Evolutionary conservation across 1,140 invertebrate genomes (phyloP).

Genomic region (Apis dorsata): DNA sequence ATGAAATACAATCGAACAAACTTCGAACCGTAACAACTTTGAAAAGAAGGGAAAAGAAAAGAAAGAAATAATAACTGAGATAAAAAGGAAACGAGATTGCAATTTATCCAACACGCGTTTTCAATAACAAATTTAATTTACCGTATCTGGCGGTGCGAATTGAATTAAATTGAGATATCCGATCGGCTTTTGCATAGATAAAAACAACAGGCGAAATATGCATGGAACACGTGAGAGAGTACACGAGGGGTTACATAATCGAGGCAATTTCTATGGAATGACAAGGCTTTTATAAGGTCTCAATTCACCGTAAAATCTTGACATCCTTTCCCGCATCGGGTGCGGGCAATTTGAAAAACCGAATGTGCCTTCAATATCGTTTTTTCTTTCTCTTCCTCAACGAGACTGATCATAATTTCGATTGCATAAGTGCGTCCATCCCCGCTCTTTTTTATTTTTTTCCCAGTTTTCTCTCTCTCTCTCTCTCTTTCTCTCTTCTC

Average conservation of each 20-base stretch:
- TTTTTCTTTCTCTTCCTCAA: slow-evolving; percentile 9
- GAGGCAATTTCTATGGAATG: slow-evolving; percentile 42
- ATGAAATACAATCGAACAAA: background rate
- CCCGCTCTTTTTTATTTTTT: background rate
- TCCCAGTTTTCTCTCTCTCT: background rate
- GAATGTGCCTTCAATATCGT: slow-evolving; percentile 14
- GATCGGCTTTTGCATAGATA: background rate
- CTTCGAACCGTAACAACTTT: background rate
- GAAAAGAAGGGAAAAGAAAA: background rate
- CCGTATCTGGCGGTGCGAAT: slow-evolving; percentile 4
- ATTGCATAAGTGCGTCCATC: slow-evolving; percentile 28
- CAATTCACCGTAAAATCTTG: slow-evolving; percentile 46
- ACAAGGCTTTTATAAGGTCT: slow-evolving; percentile 52
- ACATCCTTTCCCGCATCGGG: slow-evolving; percentile 45
- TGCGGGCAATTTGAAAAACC: slow-evolving; percentile 33
- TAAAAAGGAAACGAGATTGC: background rate
- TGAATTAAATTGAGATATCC: slow-evolving; percentile 21
- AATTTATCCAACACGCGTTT: background rate
- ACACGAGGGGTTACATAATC: slow-evolving; percentile 34
- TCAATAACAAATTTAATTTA: slow-evolving; percentile 4
- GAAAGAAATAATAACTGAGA: no score
- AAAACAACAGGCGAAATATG: slow-evolving; percentile 27
- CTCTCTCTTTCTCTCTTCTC: background rate
- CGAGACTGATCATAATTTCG: slow-evolving; percentile 17
- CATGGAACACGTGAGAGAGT: slow-evolving; percentile 14